These are phyloP conservation scores for Nesogale talazaci DNA, from an alignment of 2,113 vertebrate species.

Conservation along the genomic window DNA sequence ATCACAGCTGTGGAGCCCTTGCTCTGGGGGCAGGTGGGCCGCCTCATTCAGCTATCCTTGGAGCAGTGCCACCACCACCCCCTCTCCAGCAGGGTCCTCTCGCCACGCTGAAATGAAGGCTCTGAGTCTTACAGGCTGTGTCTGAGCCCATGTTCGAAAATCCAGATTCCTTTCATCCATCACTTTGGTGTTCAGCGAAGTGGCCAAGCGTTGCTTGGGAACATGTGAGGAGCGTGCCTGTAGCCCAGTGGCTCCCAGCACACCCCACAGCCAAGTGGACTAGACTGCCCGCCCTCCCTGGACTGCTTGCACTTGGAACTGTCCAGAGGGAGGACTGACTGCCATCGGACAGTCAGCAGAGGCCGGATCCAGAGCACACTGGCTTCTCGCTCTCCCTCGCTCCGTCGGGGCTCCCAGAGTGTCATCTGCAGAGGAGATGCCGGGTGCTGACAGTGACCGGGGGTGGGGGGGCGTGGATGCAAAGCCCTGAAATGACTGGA, in stretches of 20 bases:
- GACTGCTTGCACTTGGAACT: not conserved
- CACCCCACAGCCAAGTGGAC: not conserved
- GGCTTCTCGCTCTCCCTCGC: not conserved
- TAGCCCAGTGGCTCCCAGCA: not conserved
- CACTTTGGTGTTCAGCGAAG: not conserved
- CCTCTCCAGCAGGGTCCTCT: not conserved
- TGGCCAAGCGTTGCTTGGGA: not conserved
- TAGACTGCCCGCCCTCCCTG: not conserved
- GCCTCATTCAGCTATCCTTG: not conserved
- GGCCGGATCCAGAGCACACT: not conserved
- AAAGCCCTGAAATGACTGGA: conserved; percentile 37
- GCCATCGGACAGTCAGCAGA: not conserved
- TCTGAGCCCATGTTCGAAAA: not conserved
- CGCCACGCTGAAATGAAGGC: not conserved
- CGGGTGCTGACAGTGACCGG: not conserved
- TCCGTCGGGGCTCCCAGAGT: not conserved
- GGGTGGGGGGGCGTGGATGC: not conserved
- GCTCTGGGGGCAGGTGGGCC: not conserved
- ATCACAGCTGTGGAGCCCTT: not conserved
- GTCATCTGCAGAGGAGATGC: not conserved
- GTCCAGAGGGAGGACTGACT: not conserved
- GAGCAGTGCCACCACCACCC: not conserved
- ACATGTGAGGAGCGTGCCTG: not conserved
- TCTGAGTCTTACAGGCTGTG: no score
- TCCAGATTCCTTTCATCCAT: conserved; percentile 14